These are phyloP conservation scores for Ophion ellenae DNA, from an alignment of 2,888 invertebrate species.

Conservation along the genomic window DNA sequence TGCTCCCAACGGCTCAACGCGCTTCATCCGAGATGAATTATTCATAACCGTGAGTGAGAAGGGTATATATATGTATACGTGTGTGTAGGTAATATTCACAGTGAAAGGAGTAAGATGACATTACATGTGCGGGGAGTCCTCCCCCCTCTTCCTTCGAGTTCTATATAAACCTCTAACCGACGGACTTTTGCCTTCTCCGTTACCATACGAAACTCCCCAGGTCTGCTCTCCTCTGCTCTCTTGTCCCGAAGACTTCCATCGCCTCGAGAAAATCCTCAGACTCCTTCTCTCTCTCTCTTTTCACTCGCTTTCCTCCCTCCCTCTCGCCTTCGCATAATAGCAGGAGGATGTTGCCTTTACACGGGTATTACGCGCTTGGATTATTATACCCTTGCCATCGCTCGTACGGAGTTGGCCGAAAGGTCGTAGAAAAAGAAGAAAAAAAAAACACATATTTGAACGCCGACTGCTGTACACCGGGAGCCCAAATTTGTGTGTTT, in stretches of 20 bases:
- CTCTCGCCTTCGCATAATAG: constrained; percentile 42
- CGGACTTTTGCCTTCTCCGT: constrained; percentile 70
- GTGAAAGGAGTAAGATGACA: constrained; percentile 39
- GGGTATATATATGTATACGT: neutral
- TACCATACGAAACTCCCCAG: constrained; percentile 66
- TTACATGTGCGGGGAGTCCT: constrained; percentile 42
- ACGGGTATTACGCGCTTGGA: constrained; percentile 69
- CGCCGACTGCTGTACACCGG: too few relatives aligned
- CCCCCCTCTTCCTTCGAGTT: constrained; percentile 43
- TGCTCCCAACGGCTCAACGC: constrained; percentile 74
- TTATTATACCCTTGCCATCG: constrained; percentile 53
- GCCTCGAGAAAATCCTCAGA: constrained; percentile 44
- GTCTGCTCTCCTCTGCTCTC: constrained; percentile 44
- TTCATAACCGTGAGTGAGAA: constrained; percentile 73
- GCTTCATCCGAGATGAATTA: constrained; percentile 79
- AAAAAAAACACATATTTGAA: too few relatives aligned
- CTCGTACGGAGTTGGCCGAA: constrained; percentile 2
- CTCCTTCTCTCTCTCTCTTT: constrained; percentile 19
- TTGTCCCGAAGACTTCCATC: constrained; percentile 38
- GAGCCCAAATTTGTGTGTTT: too few relatives aligned
- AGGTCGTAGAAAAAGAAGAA: neutral
- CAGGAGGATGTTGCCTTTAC: constrained; percentile 60
- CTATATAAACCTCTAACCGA: constrained; percentile 54
- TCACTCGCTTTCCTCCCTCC: neutral
- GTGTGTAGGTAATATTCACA: neutral